Conservation (phyloP, 1,140 invertebrate genomes). For the Zaprionus davidi region DNA sequence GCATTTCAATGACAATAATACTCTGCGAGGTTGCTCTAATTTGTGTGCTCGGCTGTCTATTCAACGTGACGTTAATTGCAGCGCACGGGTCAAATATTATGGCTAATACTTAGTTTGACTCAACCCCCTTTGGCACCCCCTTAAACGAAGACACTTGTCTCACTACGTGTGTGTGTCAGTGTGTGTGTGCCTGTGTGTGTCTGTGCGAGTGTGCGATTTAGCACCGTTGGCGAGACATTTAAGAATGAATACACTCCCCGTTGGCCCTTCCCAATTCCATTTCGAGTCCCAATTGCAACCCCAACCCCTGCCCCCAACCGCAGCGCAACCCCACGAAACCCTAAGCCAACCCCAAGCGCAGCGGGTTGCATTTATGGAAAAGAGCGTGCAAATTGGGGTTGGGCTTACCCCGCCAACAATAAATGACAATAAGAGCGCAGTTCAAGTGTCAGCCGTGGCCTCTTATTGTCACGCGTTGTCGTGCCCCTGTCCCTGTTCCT, state of each 20-base stretch:
- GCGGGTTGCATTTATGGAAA: constrained; percentile 68
- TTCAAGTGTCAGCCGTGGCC: constrained; percentile 80
- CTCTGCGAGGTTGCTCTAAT: constrained; percentile 54
- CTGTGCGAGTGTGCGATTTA: constrained; percentile 68
- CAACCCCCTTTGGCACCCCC: constrained; percentile 4
- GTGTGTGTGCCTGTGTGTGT: constrained; percentile 49
- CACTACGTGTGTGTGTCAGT: constrained; percentile 32
- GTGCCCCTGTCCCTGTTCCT: constrained; percentile 24
- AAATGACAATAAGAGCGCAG: constrained; percentile 82
- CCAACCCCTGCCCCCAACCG: constrained; percentile 1
- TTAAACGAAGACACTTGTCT: constrained; percentile 41
- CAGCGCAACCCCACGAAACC: constrained; percentile 12
- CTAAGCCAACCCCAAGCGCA: constrained; percentile 46
- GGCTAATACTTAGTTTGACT: constrained; percentile 52
- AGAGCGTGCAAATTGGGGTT: constrained; percentile 79
- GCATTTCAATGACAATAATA: constrained; percentile 65
- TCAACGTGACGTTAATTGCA: constrained; percentile 76
- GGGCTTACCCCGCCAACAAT: constrained; percentile 54
- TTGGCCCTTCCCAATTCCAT: constrained; percentile 7
- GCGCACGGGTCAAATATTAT: constrained; percentile 76
- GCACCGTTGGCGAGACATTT: constrained; percentile 67
- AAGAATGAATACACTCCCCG: constrained; percentile 49
- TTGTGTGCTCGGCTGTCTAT: constrained; percentile 66
- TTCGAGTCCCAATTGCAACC: constrained; percentile 23
- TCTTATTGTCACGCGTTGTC: constrained; percentile 80